A percentile compares a stretch with the other conserved stretches of the same genome.
Conservation (phyloP, 1,140 invertebrate species). For the Oedothorax gibbosus region DNA sequence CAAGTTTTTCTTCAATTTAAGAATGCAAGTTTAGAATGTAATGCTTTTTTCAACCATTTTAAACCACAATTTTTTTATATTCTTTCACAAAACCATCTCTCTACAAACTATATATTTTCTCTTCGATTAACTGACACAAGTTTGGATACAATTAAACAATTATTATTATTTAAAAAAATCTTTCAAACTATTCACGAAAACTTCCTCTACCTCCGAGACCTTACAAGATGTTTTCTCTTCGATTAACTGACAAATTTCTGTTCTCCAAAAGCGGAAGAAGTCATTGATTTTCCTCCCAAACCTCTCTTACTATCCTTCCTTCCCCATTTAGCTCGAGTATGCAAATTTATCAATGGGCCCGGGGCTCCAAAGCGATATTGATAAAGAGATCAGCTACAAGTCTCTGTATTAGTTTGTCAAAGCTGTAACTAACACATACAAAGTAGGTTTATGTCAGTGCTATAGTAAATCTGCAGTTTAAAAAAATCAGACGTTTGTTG, state of each 20-base stretch:
- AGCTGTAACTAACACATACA: no score
- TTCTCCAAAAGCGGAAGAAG: slow-evolving; percentile 18
- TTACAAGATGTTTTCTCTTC: slow-evolving; percentile 10
- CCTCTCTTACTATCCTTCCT: not conserved
- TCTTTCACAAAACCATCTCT: no score
- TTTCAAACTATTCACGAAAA: not conserved
- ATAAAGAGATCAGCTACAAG: slow-evolving; percentile 51
- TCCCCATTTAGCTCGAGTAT: slow-evolving; percentile 36
- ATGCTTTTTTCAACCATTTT: no score
- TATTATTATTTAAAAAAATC: not conserved
- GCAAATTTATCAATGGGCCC: slow-evolving; percentile 40
- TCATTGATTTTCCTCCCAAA: slow-evolving; percentile 35
- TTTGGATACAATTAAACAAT: no score
- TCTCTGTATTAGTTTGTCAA: not conserved
- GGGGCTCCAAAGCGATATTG: slow-evolving; percentile 34
- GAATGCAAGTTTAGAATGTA: no score
- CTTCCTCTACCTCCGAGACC: not conserved
- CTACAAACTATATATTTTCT: no score
- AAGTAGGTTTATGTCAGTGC: no score
- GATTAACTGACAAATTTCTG: slow-evolving; percentile 27
- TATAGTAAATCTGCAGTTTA: no score
- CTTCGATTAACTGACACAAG: no score
- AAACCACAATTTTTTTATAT: no score
- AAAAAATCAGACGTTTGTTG: no score
- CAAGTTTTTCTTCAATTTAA: no score